Base-by-base conservation (phyloP, 1,140 invertebrate genomes). In the Drosophila navojoa region DNA sequence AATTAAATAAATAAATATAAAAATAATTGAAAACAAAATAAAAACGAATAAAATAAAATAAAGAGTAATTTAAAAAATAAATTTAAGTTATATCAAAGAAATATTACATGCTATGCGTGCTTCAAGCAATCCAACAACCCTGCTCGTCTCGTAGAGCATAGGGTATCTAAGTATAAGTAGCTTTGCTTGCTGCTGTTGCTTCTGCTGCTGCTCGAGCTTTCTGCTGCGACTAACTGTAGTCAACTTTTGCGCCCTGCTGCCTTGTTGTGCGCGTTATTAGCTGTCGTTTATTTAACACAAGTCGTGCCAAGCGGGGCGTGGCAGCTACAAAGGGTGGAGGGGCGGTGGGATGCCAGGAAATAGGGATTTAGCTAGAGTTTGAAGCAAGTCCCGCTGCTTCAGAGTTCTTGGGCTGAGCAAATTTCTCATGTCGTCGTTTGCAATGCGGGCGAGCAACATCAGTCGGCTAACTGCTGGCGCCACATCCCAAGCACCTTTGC, bases 281-380 rank as follows among this genome's bases (percentile, higher is more conserved):
- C 82, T 86, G 82, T 87, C 82, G 79, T 86, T 86, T 87, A 87
- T 86, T 86, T 87, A 76, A 82, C 79, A 75, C 82, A 78, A 69
- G 67, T 67, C 80, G 63, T 71, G 29, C 47, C 13, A 69, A 58
- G 62, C 29, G 22, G 11, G 22, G 35, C 35, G 35, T 3, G 11
- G 10, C 11, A 69, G 67, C 70, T 77, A 59, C 1, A 52, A 32
- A 16, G 27, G 62, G n/a, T 0, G 27, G 0, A 3, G 4, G 3
- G 5, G 27, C 4, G 27, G 27, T 29, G 2, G 25, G 25, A 2
- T 3, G n/a, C 58, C 25, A 66, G 47, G 22, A 64, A 59, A 25
- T 49, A 40, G n/a, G 50, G 29, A 11, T 35, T 59, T 52, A 57
- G 53, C 57, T 45, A 42, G 55, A 74, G 38, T 42, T 42, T 27